Evolutionary conservation across 2,888 invertebrate species (phyloP).

Genomic region (Limnephilus lunatus): DNA sequence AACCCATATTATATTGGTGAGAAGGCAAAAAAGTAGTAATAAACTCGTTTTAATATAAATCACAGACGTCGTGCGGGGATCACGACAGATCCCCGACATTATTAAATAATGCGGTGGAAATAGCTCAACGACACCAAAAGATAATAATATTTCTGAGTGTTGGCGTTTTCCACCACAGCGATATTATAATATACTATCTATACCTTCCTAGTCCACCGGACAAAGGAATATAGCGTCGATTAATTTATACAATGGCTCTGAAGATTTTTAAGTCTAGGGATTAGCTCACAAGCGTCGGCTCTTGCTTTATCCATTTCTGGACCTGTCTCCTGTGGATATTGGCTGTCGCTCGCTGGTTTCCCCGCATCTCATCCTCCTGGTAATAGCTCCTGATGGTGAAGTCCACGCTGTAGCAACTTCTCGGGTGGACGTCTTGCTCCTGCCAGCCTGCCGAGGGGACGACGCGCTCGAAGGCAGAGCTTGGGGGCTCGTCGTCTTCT

Average conservation of each 20-base stretch:
- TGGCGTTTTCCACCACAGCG: constrained; percentile 19
- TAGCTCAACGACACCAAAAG: background rate
- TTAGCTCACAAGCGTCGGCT: constrained; percentile 47
- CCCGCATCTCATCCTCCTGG: constrained; percentile 69
- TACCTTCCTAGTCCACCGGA: background rate
- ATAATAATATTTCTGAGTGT: background rate
- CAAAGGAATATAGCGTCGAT: constrained; percentile 24
- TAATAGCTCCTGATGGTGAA: constrained; percentile 69
- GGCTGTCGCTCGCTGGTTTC: constrained; percentile 72
- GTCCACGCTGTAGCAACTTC: constrained; percentile 73
- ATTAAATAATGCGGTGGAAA: constrained; percentile 2
- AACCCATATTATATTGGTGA: constrained; percentile 43
- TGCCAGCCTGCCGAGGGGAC: constrained; percentile 75
- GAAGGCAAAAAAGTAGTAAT: constrained; percentile 50
- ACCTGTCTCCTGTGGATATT: constrained; percentile 74
- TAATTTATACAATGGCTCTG: constrained; percentile 15
- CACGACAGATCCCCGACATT: constrained; percentile 33
- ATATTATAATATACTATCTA: constrained; percentile 47
- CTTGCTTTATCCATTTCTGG: constrained; percentile 79
- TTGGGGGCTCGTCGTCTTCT: constrained; percentile 72
- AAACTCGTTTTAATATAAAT: constrained; percentile 60
- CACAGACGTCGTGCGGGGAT: constrained; percentile 58
- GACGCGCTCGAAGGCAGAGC: constrained; percentile 72
- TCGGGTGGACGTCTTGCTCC: constrained; percentile 68
- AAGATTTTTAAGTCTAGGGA: background rate